Conservation (phyloP, 2,888 invertebrate species). For the Frankliniella intonsa region DNA sequence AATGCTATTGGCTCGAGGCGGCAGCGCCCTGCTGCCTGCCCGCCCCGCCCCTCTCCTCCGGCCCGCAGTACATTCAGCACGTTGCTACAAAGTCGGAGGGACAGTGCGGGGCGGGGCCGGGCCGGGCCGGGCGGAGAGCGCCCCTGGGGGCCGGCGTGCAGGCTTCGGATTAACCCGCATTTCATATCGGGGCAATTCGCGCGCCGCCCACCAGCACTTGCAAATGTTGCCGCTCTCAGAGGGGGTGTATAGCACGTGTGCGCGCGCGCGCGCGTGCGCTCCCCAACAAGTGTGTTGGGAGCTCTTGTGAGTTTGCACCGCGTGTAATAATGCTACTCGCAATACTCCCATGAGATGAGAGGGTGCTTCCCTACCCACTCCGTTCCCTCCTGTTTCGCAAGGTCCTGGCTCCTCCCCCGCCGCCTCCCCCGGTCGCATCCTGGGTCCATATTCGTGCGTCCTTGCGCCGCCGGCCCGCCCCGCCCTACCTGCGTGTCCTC, state of each 20-base stretch:
- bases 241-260: constrained; percentile 32
- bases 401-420: too few relatives aligned
- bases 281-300: background rate
- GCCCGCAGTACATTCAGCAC: too few relatives aligned
- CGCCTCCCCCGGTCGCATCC: background rate
- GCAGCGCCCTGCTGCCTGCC: too few relatives aligned
- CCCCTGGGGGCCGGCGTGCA: too few relatives aligned
- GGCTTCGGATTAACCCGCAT: too few relatives aligned
- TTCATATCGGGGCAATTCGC: background rate
- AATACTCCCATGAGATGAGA: too few relatives aligned
- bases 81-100: too few relatives aligned
- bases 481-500: background rate
- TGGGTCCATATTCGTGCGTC: background rate
- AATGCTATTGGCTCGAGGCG: too few relatives aligned
- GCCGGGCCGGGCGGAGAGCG: too few relatives aligned
- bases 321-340: too few relatives aligned
- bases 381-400: background rate
- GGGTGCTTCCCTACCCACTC: background rate
- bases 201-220: background rate
- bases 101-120: too few relatives aligned
- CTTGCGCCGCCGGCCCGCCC: background rate
- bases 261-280: constrained; percentile 30
- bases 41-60: too few relatives aligned
- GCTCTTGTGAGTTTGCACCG: background rate
- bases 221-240: constrained; percentile 29